Percentiles rank a stretch among this genome's conserved stretches.
These are phyloP conservation scores for Enteromius viviparus DNA, from an alignment of 2,797 vertebrate species.

Conservation along the genomic window DNA sequence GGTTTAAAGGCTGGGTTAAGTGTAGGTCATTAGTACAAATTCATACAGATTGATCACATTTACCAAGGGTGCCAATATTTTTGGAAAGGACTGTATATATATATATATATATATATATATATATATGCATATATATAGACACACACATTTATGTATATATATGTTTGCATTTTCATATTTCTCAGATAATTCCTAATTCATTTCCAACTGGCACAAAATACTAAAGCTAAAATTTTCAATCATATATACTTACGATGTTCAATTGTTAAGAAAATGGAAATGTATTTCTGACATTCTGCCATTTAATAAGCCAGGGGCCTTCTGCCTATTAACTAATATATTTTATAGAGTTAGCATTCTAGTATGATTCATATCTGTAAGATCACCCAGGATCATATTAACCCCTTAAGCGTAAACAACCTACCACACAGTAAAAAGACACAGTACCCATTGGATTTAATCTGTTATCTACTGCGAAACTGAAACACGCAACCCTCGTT, in stretches of 20 bases:
- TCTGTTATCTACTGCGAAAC: constrained; percentile 19
- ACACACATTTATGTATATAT: too few species aligned
- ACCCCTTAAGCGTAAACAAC: constrained; percentile 56
- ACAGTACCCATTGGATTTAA: constrained; percentile 43
- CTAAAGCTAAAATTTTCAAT: too few species aligned
- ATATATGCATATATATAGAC: too few species aligned
- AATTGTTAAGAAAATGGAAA: neutral
- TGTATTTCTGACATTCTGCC: neutral
- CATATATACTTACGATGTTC: neutral
- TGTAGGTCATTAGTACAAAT: too few species aligned
- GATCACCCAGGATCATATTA: constrained; percentile 27
- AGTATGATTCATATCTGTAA: constrained; percentile 37
- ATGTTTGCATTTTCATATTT: too few species aligned
- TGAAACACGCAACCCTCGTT: constrained; percentile 38
- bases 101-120: too few species aligned
- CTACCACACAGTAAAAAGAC: constrained; percentile 23
- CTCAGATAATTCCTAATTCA: neutral
- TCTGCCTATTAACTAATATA: neutral
- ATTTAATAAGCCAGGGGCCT: neutral
- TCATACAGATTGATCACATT: too few species aligned
- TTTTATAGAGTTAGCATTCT: neutral
- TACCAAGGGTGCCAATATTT: too few species aligned
- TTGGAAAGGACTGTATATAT: too few species aligned
- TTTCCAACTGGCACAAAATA: neutral
- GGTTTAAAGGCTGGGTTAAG: too few species aligned